Evolutionary conservation across 2,888 invertebrate genomes (phyloP), one percentile per base, ranked within the genome.

Genomic region (Hesperia comma): DNA sequence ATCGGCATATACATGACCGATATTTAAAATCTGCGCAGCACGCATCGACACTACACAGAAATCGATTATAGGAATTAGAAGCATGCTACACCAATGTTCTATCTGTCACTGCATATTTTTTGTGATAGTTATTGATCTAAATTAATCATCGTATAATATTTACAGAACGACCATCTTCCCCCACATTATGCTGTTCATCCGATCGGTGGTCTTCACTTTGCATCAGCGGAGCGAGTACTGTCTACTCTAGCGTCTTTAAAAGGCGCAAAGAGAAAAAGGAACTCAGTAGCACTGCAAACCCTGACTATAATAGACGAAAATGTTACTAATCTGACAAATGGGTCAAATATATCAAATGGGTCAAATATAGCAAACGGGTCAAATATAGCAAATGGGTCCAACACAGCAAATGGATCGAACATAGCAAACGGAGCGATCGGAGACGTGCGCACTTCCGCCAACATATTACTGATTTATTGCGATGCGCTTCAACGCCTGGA

Each of bases 401-500:
- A 19, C 49, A 10, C 49, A 12, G 49, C 49, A 19, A 49, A 49
- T 49, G 49, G 49, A 4, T 19, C 49, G 37, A 40, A 40, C 15
- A 6, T 51, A 21, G 41, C 51, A 10, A 62, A 61, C 40, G 70
- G n/a, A 63, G 61, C 14, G 63, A 71, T 58, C 12, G 61, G 61
- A 32, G 53, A 40, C 53, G 32, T 32, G 46, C 17, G 43, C 14
- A 17, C 71, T 68, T 56, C 76, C 17, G 71, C 81, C 7, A 77
- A 80, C 54, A 63, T 86, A 15, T 76, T 95, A 19, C 94, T 96
- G 17, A 83, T 96, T 12, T 94, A 95, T 77, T 95, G 95, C 78
- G 89, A 93, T 61, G 92, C 94, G 63, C 88, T 96, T 57, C 93
- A 93, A 63, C 93, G 93, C 74, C 85, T 95, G 73, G 96, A 96